Percentiles rank a stretch among this genome's conserved stretches.
Conservation (phyloP, 2,113 vertebrate genomes). For the Excalfactoria chinensis region DNA sequence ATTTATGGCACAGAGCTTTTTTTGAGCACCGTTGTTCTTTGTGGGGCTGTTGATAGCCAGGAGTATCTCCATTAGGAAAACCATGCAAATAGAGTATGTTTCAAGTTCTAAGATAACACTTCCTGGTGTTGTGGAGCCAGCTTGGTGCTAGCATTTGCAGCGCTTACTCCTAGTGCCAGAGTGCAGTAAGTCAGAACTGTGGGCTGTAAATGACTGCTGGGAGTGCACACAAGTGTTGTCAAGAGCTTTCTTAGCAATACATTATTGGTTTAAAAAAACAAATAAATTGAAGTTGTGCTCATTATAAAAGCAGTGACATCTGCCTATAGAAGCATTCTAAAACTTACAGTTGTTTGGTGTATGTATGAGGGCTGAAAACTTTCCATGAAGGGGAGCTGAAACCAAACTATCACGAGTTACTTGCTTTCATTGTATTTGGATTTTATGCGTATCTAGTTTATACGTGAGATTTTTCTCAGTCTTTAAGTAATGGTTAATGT, state of each 20-base stretch:
- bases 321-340: background rate
- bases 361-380: background rate
- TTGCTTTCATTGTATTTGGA: background rate
- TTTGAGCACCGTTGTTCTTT: background rate
- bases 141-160: background rate
- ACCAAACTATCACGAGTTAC: background rate
- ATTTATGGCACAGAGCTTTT: background rate
- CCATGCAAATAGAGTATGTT: fast-evolving
- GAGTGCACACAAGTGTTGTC: background rate
- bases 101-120: background rate
- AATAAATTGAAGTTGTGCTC: background rate
- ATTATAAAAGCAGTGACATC: background rate
- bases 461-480: background rate
- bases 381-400: background rate
- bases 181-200: background rate
- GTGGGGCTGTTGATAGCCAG: background rate
- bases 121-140: background rate
- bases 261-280: background rate
- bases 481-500: background rate
- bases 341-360: background rate
- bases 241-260: background rate
- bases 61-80: background rate
- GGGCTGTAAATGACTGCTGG: background rate
- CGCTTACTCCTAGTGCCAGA: background rate
- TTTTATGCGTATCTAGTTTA: background rate